Conservation (phyloP, 2,888 invertebrate species). For the Luffia ferchaultella region DNA sequence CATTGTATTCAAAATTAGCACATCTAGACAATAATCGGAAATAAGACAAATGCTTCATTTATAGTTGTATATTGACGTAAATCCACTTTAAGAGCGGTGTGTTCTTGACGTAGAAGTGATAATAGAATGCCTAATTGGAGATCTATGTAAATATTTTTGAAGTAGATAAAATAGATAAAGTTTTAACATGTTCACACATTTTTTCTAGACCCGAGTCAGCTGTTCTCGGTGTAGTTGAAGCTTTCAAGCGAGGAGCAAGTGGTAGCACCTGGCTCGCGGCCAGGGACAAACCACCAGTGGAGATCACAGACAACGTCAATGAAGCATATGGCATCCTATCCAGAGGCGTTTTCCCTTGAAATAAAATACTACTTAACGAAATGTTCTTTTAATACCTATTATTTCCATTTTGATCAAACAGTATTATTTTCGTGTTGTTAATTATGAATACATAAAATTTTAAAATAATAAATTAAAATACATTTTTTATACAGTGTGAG, state of each 20-base stretch:
- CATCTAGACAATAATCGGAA: no score
- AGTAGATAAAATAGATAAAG: no score
- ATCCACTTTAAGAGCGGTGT: no score
- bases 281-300: conserved; percentile 19
- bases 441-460: neutral
- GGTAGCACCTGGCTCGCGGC: conserved; percentile 24
- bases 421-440: neutral
- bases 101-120: no score
- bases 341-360: neutral
- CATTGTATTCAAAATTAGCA: no score
- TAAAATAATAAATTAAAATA: neutral
- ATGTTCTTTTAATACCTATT: neutral
- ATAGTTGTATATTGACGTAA: no score
- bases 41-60: no score
- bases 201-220: conserved; percentile 22
- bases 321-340: conserved; percentile 16
- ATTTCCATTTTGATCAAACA: neutral
- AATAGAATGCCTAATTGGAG: no score
- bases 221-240: conserved; percentile 22
- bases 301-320: conserved; percentile 28
- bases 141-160: no score
- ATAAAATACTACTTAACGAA: neutral
- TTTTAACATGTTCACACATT: neutral
- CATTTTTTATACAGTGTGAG: neutral
- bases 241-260: conserved; percentile 20